Percentiles rank a stretch among this genome's conserved stretches.
Evolutionary conservation across 2,888 invertebrate species (phyloP).

Genomic region (Ornithoptera alexandrae): DNA sequence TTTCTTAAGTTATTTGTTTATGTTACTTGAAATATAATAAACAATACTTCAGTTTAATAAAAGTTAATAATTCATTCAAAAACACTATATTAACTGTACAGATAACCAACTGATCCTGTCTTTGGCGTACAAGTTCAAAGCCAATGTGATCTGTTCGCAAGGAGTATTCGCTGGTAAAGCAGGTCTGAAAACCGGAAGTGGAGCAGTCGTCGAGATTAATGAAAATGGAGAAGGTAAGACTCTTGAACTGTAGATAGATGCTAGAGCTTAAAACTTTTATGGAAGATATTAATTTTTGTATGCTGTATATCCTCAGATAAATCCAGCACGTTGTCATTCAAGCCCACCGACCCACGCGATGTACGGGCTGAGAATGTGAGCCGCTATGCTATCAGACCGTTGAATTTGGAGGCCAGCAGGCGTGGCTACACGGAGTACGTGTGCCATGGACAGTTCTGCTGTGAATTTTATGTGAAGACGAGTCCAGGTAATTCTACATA

Average conservation of each 20-base stretch:
- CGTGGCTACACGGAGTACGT: constrained; percentile 50
- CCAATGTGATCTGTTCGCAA: constrained; percentile 48
- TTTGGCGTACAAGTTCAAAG: constrained; percentile 53
- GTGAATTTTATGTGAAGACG: constrained; percentile 58
- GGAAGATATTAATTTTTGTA: background rate
- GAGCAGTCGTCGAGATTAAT: constrained; percentile 44
- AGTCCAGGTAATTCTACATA: constrained; percentile 4
- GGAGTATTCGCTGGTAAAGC: constrained; percentile 47
- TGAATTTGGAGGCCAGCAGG: constrained; percentile 47
- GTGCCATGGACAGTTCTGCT: constrained; percentile 60
- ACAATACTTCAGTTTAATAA: no score
- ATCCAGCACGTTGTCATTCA: constrained; percentile 34
- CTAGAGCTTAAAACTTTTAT: background rate
- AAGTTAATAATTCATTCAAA: no score
- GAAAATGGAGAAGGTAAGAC: constrained; percentile 44
- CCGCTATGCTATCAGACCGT: constrained; percentile 52
- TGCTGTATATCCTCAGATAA: constrained; percentile 30
- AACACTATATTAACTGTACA: constrained; percentile 37
- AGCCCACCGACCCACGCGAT: constrained; percentile 28
- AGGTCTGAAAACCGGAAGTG: constrained; percentile 33
- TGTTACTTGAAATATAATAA: no score
- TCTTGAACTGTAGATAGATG: background rate
- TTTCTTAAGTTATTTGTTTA: no score
- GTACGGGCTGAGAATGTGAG: constrained; percentile 48
- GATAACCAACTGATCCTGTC: constrained; percentile 51